Evolutionary conservation across 2,113 vertebrate species (phyloP).

Genomic region (Eptesicus fuscus): DNA sequence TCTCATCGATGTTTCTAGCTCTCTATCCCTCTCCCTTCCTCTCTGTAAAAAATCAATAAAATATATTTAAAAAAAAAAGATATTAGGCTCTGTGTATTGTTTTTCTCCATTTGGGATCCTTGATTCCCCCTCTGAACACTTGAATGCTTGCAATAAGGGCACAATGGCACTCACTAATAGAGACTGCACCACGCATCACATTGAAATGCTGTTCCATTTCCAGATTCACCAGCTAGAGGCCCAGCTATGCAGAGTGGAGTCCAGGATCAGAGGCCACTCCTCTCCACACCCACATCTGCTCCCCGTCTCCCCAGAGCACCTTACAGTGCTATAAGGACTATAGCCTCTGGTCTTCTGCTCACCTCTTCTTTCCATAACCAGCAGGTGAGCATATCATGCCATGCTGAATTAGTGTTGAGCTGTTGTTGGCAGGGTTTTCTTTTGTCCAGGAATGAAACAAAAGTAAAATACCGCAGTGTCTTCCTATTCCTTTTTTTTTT

Average conservation of each 20-base stretch:
- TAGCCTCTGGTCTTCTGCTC: not conserved
- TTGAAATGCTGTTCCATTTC: slow-evolving; percentile 55
- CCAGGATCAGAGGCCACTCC: slow-evolving; percentile 29
- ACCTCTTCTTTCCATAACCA: not conserved
- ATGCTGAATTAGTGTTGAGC: not conserved
- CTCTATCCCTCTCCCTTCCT: too few species aligned
- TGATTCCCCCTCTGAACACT: slow-evolving; percentile 78
- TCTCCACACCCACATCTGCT: slow-evolving; percentile 75
- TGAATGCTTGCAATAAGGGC: slow-evolving; percentile 78
- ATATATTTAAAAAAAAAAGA: too few species aligned
- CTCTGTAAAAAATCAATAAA: too few species aligned
- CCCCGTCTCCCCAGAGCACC: slow-evolving; percentile 50
- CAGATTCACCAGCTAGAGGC: slow-evolving; percentile 58
- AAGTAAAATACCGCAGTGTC: not conserved
- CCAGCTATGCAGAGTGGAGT: slow-evolving; percentile 50
- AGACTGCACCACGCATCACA: slow-evolving; percentile 67
- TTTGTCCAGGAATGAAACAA: not conserved
- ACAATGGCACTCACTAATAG: slow-evolving; percentile 77
- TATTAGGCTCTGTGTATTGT: slow-evolving; percentile 82
- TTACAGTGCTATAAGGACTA: not conserved
- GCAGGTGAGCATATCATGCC: not conserved
- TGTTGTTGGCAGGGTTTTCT: not conserved
- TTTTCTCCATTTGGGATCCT: slow-evolving; percentile 79
- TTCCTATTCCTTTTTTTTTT: not conserved
- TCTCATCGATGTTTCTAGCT: too few species aligned